Evolutionary conservation across 2,113 vertebrate genomes (phyloP).

Genomic region (Chauna torquata): DNA sequence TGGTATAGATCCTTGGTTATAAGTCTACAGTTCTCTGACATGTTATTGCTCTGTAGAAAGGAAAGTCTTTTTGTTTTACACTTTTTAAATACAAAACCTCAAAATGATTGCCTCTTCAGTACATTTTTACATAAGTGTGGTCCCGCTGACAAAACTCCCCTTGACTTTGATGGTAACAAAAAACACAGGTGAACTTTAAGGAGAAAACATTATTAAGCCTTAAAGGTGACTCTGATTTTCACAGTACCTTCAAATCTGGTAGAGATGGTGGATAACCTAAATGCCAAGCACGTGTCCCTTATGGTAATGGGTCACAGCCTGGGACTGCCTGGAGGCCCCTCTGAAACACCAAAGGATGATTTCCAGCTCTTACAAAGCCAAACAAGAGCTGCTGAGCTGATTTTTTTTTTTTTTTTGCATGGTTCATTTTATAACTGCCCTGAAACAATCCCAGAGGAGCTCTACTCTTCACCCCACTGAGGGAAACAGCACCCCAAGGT

Average conservation of each 20-base stretch:
- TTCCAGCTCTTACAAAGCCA: neutral
- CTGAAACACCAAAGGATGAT: neutral
- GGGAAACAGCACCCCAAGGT: neutral
- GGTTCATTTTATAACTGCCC: neutral
- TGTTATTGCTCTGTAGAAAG: constrained; percentile 1
- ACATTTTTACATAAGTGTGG: neutral
- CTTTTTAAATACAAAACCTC: constrained; percentile 17
- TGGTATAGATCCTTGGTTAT: constrained; percentile 46
- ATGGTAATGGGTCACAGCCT: neutral
- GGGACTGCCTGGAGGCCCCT: neutral
- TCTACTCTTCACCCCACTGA: neutral
- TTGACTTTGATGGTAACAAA: neutral
- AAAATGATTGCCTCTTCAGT: neutral
- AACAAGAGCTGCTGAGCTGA: neutral
- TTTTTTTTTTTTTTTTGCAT: neutral
- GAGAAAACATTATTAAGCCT: neutral
- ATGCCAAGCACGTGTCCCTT: neutral
- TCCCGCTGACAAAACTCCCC: neutral
- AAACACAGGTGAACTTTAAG: neutral
- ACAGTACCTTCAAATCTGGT: neutral
- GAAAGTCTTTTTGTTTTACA: neutral
- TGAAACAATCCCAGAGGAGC: neutral
- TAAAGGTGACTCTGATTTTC: neutral
- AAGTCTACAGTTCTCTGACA: constrained; percentile 2
- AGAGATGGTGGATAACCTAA: neutral